phyloP scores from a whole-genome alignment of 1,140 invertebrate species.

The Cepaea nemoralis region DNA sequence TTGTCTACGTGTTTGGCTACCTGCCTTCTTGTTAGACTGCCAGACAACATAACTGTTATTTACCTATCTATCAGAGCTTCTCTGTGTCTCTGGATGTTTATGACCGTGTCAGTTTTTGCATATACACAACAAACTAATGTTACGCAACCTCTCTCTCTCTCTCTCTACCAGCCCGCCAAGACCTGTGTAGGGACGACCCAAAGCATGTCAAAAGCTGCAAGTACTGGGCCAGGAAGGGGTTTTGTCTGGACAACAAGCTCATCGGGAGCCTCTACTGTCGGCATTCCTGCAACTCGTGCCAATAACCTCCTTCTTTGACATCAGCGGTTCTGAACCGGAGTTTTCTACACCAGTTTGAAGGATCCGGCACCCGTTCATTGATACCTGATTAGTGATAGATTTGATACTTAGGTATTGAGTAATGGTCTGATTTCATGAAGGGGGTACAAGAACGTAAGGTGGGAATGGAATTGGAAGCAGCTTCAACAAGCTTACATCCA shows the following conservation, averaged over 20 bases:
- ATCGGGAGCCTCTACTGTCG: constrained; percentile 38
- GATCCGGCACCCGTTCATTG: too few relatives aligned
- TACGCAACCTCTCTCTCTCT: too few relatives aligned
- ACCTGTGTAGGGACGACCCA: constrained; percentile 24
- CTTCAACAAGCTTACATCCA: too few relatives aligned
- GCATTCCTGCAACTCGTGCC: constrained; percentile 23
- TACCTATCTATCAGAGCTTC: not conserved
- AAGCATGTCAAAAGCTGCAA: constrained; percentile 37
- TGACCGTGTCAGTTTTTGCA: not conserved
- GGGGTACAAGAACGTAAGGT: too few relatives aligned
- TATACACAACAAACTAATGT: too few relatives aligned
- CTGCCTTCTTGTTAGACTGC: not conserved
- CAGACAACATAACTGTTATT: not conserved
- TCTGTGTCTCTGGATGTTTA: not conserved
- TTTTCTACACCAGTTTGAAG: too few relatives aligned
- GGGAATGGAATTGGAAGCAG: too few relatives aligned
- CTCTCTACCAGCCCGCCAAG: not conserved
- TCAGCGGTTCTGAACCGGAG: too few relatives aligned
- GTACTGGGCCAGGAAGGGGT: constrained; percentile 35
- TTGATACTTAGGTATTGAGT: too few relatives aligned
- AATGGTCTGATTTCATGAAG: too few relatives aligned
- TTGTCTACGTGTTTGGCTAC: not conserved
- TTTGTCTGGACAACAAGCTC: constrained; percentile 36
- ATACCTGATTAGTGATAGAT: too few relatives aligned
- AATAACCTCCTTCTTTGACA: too few relatives aligned